Base-by-base conservation (phyloP, 1,140 invertebrate species). In the Drosophila nigrodunni region DNA sequence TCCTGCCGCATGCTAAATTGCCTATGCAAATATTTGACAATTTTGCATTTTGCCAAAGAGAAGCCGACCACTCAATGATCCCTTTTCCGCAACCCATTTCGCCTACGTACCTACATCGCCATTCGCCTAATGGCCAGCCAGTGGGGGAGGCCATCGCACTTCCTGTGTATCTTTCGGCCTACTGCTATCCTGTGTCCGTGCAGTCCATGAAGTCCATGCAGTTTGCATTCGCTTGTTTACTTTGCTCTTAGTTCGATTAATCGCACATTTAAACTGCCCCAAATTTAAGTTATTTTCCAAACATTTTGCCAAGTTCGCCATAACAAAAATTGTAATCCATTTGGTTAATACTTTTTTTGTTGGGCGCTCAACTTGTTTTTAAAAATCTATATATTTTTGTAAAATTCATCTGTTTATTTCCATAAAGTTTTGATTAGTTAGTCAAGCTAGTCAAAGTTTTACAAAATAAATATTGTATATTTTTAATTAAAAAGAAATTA, bases 1-100 rank as follows among this genome's bases (percentile, higher is more conserved):
- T 76, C 78, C 81, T 72, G 85, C 86, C 86, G 86, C 86, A 89
- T 81, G 86, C 85, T 90, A 89, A 89, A 89, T 89, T 89, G 85
- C 80, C 86, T 85, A 72, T 59, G 85, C 80, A 85, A 89, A 89
- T 89, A 89, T 89, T 89, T 85, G 85, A 90, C 86, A 85, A 80
- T 89, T 89, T 85, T 89, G 74, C 81, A 89, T 88, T 88, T 89
- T 81, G 67, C 78, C 60, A 78, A 83, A 75, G 75, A 72, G 62
- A 66, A 75, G 43, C 74, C 43, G 64, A 75, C 25, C 47, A 66
- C 65, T 60, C 77, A 77, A 66, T 66, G 70, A 78, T 37, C 39
- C 39, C 54, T 21, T 34, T 7, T 11, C 50, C 37, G 35, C 47
- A 18, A 11, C 4, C 35, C 7, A 18, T 2, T 3, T 9, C 4